Evolutionary conservation across 2,113 vertebrate genomes (phyloP).

Genomic region (Dicentrarchus labrax): DNA sequence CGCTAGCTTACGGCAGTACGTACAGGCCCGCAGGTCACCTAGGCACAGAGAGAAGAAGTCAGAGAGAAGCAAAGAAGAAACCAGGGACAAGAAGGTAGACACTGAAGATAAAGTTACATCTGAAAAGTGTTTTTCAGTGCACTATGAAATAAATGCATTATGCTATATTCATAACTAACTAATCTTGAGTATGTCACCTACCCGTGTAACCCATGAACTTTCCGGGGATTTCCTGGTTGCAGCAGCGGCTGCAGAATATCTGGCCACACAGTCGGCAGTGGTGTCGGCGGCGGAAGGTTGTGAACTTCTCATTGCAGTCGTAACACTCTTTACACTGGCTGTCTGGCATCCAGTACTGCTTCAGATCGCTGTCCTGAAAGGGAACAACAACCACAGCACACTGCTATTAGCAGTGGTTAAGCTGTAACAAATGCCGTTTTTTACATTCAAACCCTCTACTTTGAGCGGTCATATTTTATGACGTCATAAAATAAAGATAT

Average conservation of each 20-base stretch:
- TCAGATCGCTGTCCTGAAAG: slow-evolving; percentile 95
- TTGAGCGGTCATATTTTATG: too few species aligned
- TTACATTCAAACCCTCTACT: too few species aligned
- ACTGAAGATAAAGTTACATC: not conserved
- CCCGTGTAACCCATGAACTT: slow-evolving; percentile 99
- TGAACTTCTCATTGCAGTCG: slow-evolving; percentile 98
- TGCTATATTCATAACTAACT: not conserved
- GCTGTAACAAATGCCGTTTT: too few species aligned
- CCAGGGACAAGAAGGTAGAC: not conserved
- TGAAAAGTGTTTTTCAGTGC: not conserved
- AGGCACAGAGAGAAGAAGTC: not conserved
- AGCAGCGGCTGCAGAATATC: slow-evolving; percentile 99
- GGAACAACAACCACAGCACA: not conserved
- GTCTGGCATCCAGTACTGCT: slow-evolving; percentile 99
- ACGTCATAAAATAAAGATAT: too few species aligned
- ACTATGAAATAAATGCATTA: not conserved
- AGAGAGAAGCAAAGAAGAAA: not conserved
- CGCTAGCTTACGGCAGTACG: slow-evolving; percentile 97
- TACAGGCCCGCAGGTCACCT: slow-evolving; percentile 98
- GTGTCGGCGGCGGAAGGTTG: slow-evolving; percentile 95
- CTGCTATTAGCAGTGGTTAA: not conserved
- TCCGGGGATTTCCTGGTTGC: slow-evolving; percentile 98
- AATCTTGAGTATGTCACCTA: slow-evolving; percentile 55
- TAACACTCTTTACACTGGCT: slow-evolving; percentile 99
- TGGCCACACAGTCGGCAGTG: slow-evolving; percentile 97